Evolutionary conservation across 2,797 vertebrate genomes (phyloP).

Genomic region (Urophycis tenuis): DNA sequence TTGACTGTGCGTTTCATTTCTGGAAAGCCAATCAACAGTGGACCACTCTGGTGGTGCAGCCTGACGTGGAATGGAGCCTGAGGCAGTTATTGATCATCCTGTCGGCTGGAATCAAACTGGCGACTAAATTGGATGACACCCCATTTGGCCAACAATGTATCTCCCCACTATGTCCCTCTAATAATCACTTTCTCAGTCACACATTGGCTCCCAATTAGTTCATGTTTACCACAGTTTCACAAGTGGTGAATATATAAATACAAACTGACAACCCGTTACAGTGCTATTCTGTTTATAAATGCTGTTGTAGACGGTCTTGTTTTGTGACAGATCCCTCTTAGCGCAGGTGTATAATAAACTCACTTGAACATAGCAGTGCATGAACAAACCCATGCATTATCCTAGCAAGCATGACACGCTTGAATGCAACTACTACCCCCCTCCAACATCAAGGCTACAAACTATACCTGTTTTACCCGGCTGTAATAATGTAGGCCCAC

Average conservation of each 20-base stretch:
- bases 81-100: conserved; percentile 60
- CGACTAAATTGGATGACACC: conserved; percentile 52
- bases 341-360: neutral
- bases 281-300: neutral
- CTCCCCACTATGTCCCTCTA: conserved; percentile 20
- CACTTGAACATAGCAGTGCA: neutral
- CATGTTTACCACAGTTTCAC: neutral
- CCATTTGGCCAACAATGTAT: conserved; percentile 40
- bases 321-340: neutral
- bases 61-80: conserved; percentile 43
- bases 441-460: neutral
- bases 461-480: neutral
- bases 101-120: conserved; percentile 49
- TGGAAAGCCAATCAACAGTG: conserved; percentile 45
- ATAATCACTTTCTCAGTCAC: conserved; percentile 20
- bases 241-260: neutral
- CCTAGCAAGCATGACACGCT: neutral
- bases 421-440: neutral
- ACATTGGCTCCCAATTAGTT: neutral
- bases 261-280: neutral
- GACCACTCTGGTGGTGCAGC: conserved; percentile 45
- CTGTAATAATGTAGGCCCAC: conserved; percentile 6
- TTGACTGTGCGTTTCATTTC: neutral
- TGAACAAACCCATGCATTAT: neutral
- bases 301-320: too few relatives aligned